Evolutionary conservation across 2,113 vertebrate genomes (phyloP), one percentile per base, ranked within the genome.

Genomic region (Pongo abelii): DNA sequence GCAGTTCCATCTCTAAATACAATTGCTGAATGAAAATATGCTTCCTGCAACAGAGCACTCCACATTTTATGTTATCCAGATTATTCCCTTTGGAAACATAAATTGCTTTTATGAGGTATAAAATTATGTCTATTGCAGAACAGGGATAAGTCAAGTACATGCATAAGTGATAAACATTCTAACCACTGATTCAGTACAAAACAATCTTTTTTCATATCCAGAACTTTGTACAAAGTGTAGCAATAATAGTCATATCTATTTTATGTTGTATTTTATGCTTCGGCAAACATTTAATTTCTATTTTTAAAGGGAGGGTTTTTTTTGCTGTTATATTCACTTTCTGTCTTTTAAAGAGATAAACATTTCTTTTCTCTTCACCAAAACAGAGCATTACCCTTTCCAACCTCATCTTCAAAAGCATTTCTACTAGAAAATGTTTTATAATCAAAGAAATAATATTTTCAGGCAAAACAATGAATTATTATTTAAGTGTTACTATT

Each of bases 21-120:
- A 98, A 98, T 98, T 98, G 98, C 98, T 98, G 98, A 98, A 98
- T 98, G 98, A 98, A 99, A 99, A 99, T 99, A 98, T 98, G 98
- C 98, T 98, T 98, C 98, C 98, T 96, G 97, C 98, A 98, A 98
- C 98, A 97, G 97, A 99, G 97, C 98, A 98, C 98, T 99, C 98
- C 97, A 98, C 98, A 98, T 99, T 98, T 99, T 98, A 99, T 98
- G 98, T 98, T 99, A 98, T 97, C 98, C 98, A 98, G 97, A 99
- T 99, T 99, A 99, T 99, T 99, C 99, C 99, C 99, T 98, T 99
- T 99, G 99, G 99, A 99, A 99, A 97, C 99, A 99, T 99, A 99
- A 99, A 99, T 99, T 99, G 99, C 98, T 98, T 99, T 99, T 99
- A 99, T 98, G 98, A 99, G 99, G 98, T 99, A 99, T 99, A 99